Conservation (phyloP, 2,113 vertebrate species). For the Dicentrarchus labrax region DNA sequence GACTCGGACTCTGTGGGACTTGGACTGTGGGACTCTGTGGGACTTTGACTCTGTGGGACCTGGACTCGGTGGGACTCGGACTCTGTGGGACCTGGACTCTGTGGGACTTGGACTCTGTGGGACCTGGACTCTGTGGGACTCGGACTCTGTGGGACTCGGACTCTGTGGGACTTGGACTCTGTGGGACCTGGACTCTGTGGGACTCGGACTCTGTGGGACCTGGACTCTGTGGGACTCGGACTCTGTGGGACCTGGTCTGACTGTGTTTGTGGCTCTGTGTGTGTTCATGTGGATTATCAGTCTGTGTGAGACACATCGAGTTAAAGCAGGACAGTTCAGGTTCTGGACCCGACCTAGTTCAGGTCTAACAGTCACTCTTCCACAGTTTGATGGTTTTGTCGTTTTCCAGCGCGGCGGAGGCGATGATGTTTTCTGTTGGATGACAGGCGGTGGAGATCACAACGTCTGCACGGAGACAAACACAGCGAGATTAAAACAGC, state of each 20-base stretch:
- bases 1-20: no score
- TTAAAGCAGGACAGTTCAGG: background rate
- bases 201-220: no score
- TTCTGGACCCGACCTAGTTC: no score
- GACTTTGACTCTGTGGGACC: no score
- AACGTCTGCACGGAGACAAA: conserved; percentile 82
- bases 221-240: background rate
- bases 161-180: no score
- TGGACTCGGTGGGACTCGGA: no score
- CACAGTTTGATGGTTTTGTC: conserved; percentile 97
- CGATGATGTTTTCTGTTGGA: conserved; percentile 95
- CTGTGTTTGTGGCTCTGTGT: background rate
- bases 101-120: no score
- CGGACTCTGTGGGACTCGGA: no score
- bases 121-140: no score
- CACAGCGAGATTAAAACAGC: background rate
- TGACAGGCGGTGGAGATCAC: conserved; percentile 95
- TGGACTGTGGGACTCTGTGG: no score
- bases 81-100: no score
- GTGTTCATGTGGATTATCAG: background rate
- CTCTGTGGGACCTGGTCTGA: background rate
- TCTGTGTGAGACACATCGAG: background rate
- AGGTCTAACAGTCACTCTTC: conserved; percentile 92
- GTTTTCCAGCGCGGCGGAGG: conserved; percentile 93
- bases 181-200: no score